A percentile compares a stretch with the other conserved stretches of the same genome.
Evolutionary conservation across 2,113 vertebrate genomes (phyloP).

Genomic region (Tenebrosternarchus preto): DNA sequence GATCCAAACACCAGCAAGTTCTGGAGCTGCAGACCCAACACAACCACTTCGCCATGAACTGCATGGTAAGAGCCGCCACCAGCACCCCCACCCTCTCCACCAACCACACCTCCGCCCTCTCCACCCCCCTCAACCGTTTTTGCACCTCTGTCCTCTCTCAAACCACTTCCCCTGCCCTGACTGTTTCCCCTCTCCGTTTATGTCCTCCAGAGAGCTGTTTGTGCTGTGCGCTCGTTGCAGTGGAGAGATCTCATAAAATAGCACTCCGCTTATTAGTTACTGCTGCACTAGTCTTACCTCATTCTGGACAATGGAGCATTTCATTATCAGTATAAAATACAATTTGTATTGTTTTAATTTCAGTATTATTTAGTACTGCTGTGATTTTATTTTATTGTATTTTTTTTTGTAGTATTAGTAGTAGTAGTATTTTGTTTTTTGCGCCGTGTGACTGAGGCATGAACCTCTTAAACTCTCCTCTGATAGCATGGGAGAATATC

Average conservation of each 20-base stretch:
- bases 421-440: too few species aligned
- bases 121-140: neutral
- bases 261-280: too few species aligned
- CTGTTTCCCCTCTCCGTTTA: too few species aligned
- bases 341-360: too few species aligned
- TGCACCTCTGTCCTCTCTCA: slow-evolving; percentile 9
- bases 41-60: slow-evolving; percentile 99
- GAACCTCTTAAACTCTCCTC: neutral
- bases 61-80: slow-evolving; percentile 85
- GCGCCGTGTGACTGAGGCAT: slow-evolving; percentile 2
- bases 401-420: neutral
- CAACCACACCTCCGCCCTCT: neutral
- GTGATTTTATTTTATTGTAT: too few species aligned
- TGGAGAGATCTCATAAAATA: too few species aligned
- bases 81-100: neutral
- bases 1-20: slow-evolving; percentile 90
- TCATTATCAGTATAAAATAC: too few species aligned
- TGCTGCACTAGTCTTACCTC: too few species aligned
- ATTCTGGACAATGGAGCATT: too few species aligned
- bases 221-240: too few species aligned
- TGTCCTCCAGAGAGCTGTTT: too few species aligned
- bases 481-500: neutral
- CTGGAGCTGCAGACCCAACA: slow-evolving; percentile 98
- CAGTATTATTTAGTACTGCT: too few species aligned
- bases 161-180: neutral